phyloP scores from a whole-genome alignment of 2,888 invertebrate species.

The Macropis europaea region DNA sequence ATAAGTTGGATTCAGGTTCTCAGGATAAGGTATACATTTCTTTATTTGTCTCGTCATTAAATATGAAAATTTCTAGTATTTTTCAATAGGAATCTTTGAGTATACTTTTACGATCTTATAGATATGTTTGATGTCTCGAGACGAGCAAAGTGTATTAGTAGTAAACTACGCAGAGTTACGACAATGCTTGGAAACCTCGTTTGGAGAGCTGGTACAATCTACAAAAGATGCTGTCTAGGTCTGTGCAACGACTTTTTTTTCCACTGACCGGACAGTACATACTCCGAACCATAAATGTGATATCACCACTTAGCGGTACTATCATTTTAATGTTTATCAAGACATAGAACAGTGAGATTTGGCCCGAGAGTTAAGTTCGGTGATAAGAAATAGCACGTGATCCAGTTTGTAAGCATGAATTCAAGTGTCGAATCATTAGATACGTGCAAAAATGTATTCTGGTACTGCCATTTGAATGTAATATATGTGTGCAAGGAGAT shows the following conservation, averaged over 20 bases:
- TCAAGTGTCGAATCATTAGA: slow-evolving; percentile 44
- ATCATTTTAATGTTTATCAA: slow-evolving; percentile 66
- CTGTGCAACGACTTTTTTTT: slow-evolving; percentile 23
- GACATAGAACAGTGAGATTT: slow-evolving; percentile 58
- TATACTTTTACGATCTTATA: slow-evolving; percentile 72
- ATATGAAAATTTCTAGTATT: neutral
- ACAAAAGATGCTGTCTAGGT: slow-evolving; percentile 77
- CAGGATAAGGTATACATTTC: slow-evolving; percentile 85
- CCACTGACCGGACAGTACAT: slow-evolving; percentile 53
- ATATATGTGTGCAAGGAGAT: slow-evolving; percentile 68
- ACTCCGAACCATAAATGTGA: slow-evolving; percentile 77
- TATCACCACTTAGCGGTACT: slow-evolving; percentile 77
- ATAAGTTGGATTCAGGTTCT: slow-evolving; percentile 93
- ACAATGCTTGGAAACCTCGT: slow-evolving; percentile 95
- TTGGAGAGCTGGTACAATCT: slow-evolving; percentile 88
- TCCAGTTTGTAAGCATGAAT: slow-evolving; percentile 57
- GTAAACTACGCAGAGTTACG: slow-evolving; percentile 97
- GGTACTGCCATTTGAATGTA: slow-evolving; percentile 67
- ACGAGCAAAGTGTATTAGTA: slow-evolving; percentile 97
- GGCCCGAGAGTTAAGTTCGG: slow-evolving; percentile 56
- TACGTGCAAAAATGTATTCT: slow-evolving; percentile 46
- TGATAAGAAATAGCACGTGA: slow-evolving; percentile 56
- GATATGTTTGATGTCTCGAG: slow-evolving; percentile 97
- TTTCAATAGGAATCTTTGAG: neutral
- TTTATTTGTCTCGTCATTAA: neutral